Evolutionary conservation across 1,140 invertebrate genomes (phyloP), one percentile per base, ranked within the genome.

Genomic region (Drosophila albomicans): DNA sequence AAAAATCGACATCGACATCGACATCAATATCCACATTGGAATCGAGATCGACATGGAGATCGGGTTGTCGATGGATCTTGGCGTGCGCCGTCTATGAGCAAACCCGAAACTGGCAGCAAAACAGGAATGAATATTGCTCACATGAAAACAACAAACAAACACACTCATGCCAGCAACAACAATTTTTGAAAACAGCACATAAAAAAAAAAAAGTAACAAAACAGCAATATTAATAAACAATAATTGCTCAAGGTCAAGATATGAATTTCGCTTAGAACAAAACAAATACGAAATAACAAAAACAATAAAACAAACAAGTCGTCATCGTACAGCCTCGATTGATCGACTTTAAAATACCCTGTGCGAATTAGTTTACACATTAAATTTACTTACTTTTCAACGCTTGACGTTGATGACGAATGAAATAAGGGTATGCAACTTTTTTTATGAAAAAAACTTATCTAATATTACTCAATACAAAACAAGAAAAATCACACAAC

Each of bases 241-340:
- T 89, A 89, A 84, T 84, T 84, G 67, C 51, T 63, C 85, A 88
- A 88, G 84, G 84, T 84, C 84, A 78, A 73, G 63, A 48, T 74
- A 73, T 54, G 56, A 80, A 77, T 69, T 80, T 87, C 62, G 68
- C 68, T 78, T 78, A 81, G 82, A 86, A 75, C 64, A 76, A 65
- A 76, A 69, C 75, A 77, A 86, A 72, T 72, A 43, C 32, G 15
- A 81, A 68, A 78, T 59, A 77, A 74, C 30, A 75, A 46, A 11
- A 76, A 65, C 7, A 58, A 52, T 11, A 74, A 48, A 45, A 48
- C 51, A 15, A 71, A 65, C n/a, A 43, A 52, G 15, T 28, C 15
- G 11, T 32, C 11, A 62, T 32, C n/a, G 30, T 6, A 3, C 30
- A 46, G 13, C 13, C 25, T n/a, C 8, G 32, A 13, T 16, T 45